These are phyloP conservation scores for Imbricaverruca yamaguchii DNA, from an alignment of 2,888 invertebrate species.

Conservation along the genomic window DNA sequence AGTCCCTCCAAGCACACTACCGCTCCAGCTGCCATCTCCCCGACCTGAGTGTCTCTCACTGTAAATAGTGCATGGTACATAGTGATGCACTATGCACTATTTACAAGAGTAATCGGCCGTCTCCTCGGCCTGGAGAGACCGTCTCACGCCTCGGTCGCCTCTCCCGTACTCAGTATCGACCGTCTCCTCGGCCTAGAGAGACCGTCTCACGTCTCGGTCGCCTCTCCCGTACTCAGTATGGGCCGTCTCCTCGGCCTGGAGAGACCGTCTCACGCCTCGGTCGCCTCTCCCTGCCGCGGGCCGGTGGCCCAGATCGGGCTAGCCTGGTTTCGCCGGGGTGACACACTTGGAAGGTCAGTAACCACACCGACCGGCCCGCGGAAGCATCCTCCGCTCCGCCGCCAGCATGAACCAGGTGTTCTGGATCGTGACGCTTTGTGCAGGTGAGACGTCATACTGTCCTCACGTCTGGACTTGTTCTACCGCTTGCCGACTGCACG, in stretches of 20 bases:
- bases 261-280: neutral
- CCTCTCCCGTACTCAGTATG: neutral
- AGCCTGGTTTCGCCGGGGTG: neutral
- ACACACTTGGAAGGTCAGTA: conserved; percentile 5
- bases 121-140: too few relatives aligned
- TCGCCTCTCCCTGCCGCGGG: neutral
- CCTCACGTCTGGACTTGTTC: too few relatives aligned
- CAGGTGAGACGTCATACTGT: neutral
- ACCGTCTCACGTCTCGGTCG: neutral
- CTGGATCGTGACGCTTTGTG: neutral
- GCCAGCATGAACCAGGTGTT: neutral
- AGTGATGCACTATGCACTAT: too few relatives aligned
- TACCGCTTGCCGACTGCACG: too few relatives aligned
- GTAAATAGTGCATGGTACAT: too few relatives aligned
- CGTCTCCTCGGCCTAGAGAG: neutral
- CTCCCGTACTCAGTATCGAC: neutral
- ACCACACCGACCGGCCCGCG: neutral
- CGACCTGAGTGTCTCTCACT: too few relatives aligned
- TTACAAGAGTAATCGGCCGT: too few relatives aligned
- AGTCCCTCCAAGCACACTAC: too few relatives aligned
- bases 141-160: neutral
- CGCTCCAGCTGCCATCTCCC: too few relatives aligned
- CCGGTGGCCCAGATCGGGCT: neutral
- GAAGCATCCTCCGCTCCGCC: neutral
- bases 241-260: neutral